Conservation (phyloP, 2,888 invertebrate species). For the Cantharis flavilabris region DNA sequence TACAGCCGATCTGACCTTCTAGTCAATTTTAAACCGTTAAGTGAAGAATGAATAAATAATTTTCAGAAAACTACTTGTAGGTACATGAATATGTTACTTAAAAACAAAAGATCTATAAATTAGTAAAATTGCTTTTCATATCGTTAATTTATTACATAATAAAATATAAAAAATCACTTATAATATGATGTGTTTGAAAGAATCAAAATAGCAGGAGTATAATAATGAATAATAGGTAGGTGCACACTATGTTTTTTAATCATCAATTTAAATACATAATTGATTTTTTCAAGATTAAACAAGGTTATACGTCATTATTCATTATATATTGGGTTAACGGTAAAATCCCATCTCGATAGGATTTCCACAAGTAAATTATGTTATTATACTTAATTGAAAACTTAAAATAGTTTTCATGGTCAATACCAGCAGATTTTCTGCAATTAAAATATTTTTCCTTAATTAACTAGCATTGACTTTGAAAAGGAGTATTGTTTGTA, state of each 20-base stretch:
- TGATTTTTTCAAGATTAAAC: neutral
- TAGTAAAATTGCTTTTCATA: neutral
- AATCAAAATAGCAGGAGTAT: neutral
- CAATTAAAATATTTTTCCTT: neutral
- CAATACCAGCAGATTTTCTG: neutral
- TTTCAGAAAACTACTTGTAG: neutral
- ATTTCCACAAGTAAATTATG: neutral
- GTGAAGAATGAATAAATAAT: neutral
- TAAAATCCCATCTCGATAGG: neutral
- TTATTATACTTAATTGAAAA: neutral
- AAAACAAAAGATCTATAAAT: neutral
- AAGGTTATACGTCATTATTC: neutral
- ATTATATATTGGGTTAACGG: neutral
- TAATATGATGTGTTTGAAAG: neutral
- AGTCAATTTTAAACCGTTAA: no score
- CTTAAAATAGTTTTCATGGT: neutral
- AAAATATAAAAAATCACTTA: neutral
- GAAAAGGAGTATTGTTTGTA: neutral
- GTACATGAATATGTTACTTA: neutral
- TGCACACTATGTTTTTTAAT: no score
- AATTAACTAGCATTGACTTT: neutral
- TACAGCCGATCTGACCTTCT: no score
- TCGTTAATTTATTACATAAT: neutral
- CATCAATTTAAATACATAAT: neutral
- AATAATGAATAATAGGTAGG: no score